Evolutionary conservation across 2,797 vertebrate genomes (phyloP), one percentile per base, ranked within the genome.

Genomic region (Pseudochirops corinnae): DNA sequence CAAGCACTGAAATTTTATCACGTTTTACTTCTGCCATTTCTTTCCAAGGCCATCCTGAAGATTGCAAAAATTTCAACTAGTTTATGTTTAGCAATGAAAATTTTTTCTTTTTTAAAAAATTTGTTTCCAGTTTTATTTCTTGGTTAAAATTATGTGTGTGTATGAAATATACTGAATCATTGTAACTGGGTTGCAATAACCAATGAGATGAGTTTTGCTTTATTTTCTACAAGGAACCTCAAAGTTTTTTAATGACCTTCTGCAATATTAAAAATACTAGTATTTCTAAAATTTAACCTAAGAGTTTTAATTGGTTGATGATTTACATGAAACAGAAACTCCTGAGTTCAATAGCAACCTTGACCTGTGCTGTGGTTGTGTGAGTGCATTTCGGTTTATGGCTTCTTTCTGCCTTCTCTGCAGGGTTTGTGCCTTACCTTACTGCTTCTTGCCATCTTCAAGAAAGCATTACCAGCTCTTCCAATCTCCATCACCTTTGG

Each of bases 401-500:
- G 82, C 62, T 16, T 92, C 92, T 82, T 92, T n/a, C 92, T 93
- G 50, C 95, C 39, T 97, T 96, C 82, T 74, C 94, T 94, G 0
- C 98, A 99, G 99, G 99, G 99, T 97, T 97, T 99, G 98, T 99
- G 99, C 99, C 99, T 99, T 98, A 99, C 99, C 33, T 99, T 99
- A 58, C 98, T 99, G 56, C 99, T 99, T 94, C 99, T 99, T 93
- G 99, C 99, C 98, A 99, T 99, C 98, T 99, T 99, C 98, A 99
- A 99, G 99, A 99, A 99, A 97, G 99, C 99, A 0, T 99, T 99
- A 96, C 99, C 99, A 67, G 99, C 99, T 92, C 99, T 99, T 94
- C 99, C 99, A 95, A 99, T 99, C 98, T 99, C 99, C 95, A 99
- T 99, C 94, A 99, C 99, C 2, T 99, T 99, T 56, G 99, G 99